Percentiles rank a stretch among this genome's conserved stretches.
Evolutionary conservation across 2,888 invertebrate genomes (phyloP).

Genomic region (Idaea straminata): DNA sequence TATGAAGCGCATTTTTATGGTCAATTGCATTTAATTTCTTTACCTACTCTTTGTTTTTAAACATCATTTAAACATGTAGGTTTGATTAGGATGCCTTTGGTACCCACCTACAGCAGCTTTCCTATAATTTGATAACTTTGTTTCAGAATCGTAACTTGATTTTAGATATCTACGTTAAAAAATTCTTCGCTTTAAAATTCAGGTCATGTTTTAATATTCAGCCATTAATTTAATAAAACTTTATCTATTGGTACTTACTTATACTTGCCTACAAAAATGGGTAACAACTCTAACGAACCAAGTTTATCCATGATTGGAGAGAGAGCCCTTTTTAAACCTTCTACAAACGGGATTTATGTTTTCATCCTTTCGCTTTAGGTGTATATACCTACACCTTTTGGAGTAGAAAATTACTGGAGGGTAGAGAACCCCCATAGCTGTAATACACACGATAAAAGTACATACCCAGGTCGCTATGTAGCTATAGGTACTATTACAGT

Average conservation of each 20-base stretch:
- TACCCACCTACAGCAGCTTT: too few species aligned
- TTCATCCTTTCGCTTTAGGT: not conserved
- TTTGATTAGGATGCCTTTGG: too few species aligned
- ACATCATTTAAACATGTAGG: too few species aligned
- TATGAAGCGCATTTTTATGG: not conserved
- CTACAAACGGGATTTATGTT: constrained; percentile 16
- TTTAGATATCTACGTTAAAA: too few species aligned
- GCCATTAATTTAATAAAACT: too few species aligned
- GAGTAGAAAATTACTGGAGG: constrained; percentile 23
- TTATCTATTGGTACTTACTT: not conserved
- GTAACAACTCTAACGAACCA: not conserved
- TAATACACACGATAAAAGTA: not conserved
- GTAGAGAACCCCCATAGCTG: constrained; percentile 27
- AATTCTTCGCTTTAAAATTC: too few species aligned
- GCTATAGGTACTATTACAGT: not conserved
- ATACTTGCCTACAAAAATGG: not conserved
- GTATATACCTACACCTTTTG: not conserved
- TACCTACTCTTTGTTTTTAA: too few species aligned
- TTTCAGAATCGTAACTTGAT: too few species aligned
- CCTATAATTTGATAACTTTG: too few species aligned
- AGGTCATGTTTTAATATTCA: too few species aligned
- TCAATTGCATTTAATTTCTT: not conserved
- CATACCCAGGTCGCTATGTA: not conserved
- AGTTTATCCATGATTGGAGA: not conserved
- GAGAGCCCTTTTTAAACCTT: not conserved